phyloP scores from a whole-genome alignment of 2,888 invertebrate species.

The Graphium colonna region DNA sequence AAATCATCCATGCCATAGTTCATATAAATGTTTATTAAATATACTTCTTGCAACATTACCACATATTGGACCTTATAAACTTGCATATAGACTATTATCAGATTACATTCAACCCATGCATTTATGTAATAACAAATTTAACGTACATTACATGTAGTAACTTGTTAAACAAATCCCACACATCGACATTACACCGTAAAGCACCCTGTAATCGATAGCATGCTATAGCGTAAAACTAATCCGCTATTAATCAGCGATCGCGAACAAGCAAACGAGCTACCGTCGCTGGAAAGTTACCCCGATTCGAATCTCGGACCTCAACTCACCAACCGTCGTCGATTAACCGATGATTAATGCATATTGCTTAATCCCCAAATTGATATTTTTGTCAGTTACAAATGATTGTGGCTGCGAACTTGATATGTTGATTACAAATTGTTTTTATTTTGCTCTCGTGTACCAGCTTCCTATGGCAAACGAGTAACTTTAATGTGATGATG shows the following conservation, averaged over 20 bases:
- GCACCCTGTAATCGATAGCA: constrained; percentile 16
- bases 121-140: no score
- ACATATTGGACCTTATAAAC: no score
- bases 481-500: no score
- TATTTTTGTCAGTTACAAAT: constrained; percentile 48
- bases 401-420: constrained; percentile 34
- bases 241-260: constrained; percentile 20
- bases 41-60: no score
- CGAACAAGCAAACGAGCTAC: constrained; percentile 15
- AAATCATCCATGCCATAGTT: no score
- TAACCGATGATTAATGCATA: constrained; percentile 33
- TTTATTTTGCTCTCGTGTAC: not conserved
- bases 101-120: no score
- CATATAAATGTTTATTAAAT: no score
- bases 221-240: constrained; percentile 14
- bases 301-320: constrained; percentile 3
- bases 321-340: constrained; percentile 7
- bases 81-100: no score
- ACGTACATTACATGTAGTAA: no score
- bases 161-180: not conserved
- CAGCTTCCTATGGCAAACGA: no score
- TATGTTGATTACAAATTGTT: constrained; percentile 33
- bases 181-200: not conserved
- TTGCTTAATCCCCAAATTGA: constrained; percentile 36
- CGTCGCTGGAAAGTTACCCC: constrained; percentile 12